Evolutionary conservation across 92 coral and sea anemone species (phyloP).

Genomic region (Phymanthus crucifer): DNA sequence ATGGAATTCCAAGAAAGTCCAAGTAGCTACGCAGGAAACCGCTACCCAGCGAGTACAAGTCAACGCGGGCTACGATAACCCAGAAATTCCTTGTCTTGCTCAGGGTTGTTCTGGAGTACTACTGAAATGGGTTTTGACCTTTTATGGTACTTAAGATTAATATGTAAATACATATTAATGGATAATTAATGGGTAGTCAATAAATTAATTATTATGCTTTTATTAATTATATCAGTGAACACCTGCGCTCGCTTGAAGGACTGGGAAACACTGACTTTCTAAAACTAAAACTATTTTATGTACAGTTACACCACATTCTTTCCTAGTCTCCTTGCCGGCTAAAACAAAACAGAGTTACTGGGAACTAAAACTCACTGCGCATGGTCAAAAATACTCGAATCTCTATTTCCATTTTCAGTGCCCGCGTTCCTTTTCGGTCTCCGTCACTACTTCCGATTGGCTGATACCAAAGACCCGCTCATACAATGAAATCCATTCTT

Average conservation of each 20-base stretch:
- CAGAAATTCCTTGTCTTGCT: constrained; percentile 84
- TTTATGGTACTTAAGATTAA: constrained; percentile 80
- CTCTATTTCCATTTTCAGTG: not conserved
- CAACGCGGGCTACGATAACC: constrained; percentile 98
- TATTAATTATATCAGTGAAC: constrained; percentile 10
- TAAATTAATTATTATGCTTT: constrained; percentile 3
- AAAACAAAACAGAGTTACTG: not conserved
- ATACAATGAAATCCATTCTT: too few relatives aligned
- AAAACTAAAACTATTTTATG: not conserved
- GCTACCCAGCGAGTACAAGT: constrained; percentile 97
- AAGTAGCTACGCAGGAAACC: constrained; percentile 87
- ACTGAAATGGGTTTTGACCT: constrained; percentile 78
- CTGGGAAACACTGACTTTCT: not conserved
- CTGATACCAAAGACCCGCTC: too few relatives aligned
- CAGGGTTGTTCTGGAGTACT: constrained; percentile 89
- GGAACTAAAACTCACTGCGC: not conserved
- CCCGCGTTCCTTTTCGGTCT: not conserved
- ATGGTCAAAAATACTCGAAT: not conserved
- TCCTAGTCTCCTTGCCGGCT: not conserved
- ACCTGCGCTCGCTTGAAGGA: not conserved
- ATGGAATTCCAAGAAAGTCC: constrained; percentile 80
- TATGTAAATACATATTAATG: not conserved
- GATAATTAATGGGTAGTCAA: not conserved
- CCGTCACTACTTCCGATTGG: not conserved
- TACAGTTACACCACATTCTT: not conserved